Evolutionary conservation across 1,140 invertebrate species (phyloP).

Genomic region (Drosophila orosa): DNA sequence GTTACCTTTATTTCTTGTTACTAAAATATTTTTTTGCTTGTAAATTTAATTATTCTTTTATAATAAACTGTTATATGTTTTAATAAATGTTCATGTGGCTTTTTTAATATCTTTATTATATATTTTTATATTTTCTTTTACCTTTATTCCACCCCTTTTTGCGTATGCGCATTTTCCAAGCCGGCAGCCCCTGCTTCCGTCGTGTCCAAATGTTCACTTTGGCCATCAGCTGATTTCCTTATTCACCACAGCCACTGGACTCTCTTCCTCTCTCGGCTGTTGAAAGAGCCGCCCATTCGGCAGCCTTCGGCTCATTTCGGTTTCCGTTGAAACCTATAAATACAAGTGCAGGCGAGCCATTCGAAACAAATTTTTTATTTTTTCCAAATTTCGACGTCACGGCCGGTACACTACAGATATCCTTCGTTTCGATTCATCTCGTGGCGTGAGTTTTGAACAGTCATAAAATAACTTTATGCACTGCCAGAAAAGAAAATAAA

Average conservation of each 20-base stretch:
- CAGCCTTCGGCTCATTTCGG: conserved; percentile 4
- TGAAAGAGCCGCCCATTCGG: neutral
- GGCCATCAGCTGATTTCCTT: conserved; percentile 25
- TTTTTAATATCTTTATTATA: neutral
- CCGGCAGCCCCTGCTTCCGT: conserved; percentile 2
- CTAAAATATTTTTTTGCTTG: too few relatives aligned
- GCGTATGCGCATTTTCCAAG: neutral
- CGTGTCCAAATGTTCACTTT: neutral
- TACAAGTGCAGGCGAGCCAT: conserved; percentile 1
- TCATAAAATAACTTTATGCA: neutral
- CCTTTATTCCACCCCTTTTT: neutral
- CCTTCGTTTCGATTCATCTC: neutral
- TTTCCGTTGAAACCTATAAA: conserved; percentile 1
- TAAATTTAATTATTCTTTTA: too few relatives aligned
- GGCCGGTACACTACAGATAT: conserved; percentile 3
- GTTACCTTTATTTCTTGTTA: too few relatives aligned
- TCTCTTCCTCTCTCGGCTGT: neutral
- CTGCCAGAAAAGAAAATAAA: neutral
- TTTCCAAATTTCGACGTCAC: conserved; percentile 5
- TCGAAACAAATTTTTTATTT: neutral
- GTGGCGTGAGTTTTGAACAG: conserved; percentile 2
- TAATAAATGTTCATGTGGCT: too few relatives aligned
- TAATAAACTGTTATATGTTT: too few relatives aligned
- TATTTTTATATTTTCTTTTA: neutral
- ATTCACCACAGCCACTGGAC: conserved; percentile 15